A percentile compares a stretch with the other conserved stretches of the same genome.
Conservation (phyloP, 2,888 invertebrate genomes). For the Acanthoscelides obtectus region DNA sequence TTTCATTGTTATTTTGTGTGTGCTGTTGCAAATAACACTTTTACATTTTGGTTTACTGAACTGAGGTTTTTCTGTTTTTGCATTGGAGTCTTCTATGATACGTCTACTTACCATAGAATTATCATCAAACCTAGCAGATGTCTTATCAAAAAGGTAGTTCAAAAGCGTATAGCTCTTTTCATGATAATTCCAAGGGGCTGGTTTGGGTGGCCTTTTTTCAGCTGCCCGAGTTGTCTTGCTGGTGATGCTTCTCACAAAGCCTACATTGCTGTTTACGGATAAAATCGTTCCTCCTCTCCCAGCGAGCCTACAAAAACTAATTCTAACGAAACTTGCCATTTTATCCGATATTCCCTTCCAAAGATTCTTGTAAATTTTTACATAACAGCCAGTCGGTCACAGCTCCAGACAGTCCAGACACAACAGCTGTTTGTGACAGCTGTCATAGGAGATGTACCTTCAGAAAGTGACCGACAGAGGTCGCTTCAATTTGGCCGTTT, state of each 20-base stretch:
- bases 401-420: too few species aligned
- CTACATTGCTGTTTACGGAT: slow-evolving; percentile 18
- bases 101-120: slow-evolving; percentile 67
- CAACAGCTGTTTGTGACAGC: too few species aligned
- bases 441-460: too few species aligned
- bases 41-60: too few species aligned
- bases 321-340: slow-evolving; percentile 32
- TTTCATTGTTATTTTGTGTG: too few species aligned
- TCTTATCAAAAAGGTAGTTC: slow-evolving; percentile 56
- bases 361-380: not conserved
- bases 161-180: slow-evolving; percentile 54
- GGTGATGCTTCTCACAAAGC: slow-evolving; percentile 41
- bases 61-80: too few species aligned
- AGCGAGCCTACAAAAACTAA: slow-evolving; percentile 21
- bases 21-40: too few species aligned
- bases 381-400: slow-evolving; percentile 1
- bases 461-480: too few species aligned
- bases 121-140: slow-evolving; percentile 65
- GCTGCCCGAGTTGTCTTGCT: slow-evolving; percentile 57
- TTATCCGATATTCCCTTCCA: not conserved
- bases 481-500: too few species aligned
- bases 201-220: slow-evolving; percentile 52
- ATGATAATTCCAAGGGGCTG: slow-evolving; percentile 71
- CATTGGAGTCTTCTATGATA: too few species aligned
- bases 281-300: slow-evolving; percentile 7